These are phyloP conservation scores for Sminthurinus aureus DNA, from an alignment of 2,888 invertebrate genomes.

Conservation along the genomic window DNA sequence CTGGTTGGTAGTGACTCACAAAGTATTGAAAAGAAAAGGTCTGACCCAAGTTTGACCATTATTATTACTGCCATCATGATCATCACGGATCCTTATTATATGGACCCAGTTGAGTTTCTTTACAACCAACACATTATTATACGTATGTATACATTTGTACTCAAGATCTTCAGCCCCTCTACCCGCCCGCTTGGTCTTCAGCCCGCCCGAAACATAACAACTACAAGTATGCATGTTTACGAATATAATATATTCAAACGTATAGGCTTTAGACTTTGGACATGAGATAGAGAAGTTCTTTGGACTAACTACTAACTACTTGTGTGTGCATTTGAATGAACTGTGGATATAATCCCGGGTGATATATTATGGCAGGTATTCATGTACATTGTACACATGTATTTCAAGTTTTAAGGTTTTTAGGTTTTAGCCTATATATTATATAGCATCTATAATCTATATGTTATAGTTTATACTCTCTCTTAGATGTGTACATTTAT, in stretches of 20 bases:
- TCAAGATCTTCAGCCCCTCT: neutral
- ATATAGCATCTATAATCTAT: no score
- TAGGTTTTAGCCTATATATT: no score
- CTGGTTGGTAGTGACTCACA: no score
- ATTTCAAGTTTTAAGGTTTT: neutral
- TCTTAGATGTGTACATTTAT: no score
- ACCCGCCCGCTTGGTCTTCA: constrained; percentile 30
- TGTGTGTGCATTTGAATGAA: no score
- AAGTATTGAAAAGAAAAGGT: neutral
- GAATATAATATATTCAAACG: neutral
- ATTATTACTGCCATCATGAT: constrained; percentile 15
- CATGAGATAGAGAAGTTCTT: neutral
- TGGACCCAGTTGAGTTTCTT: neutral
- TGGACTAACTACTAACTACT: neutral
- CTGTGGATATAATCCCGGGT: no score
- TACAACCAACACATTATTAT: neutral
- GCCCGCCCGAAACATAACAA: constrained; percentile 18
- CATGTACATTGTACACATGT: neutral
- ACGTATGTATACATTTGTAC: neutral
- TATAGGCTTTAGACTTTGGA: neutral
- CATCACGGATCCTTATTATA: neutral
- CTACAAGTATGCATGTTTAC: no score
- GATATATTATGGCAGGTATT: no score
- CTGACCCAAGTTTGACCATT: constrained; percentile 37
- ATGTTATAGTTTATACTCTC: no score